Base-by-base conservation (phyloP, 2,113 vertebrate species). In the Lophius piscatorius region DNA sequence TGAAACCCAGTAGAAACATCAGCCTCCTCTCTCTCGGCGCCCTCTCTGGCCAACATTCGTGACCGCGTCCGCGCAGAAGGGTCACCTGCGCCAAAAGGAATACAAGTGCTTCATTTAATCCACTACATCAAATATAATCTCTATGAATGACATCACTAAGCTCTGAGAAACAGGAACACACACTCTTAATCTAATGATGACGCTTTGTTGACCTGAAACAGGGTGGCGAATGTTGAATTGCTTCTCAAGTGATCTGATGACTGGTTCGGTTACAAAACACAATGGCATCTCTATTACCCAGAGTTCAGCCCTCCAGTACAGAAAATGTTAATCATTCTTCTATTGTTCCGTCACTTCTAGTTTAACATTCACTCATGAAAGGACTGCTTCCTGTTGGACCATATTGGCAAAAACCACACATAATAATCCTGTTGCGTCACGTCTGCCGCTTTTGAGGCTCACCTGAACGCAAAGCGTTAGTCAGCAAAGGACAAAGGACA, bases 21-120 rank as follows among this genome's bases (percentile, higher is more conserved):
- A 98, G 92, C 63, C 75, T 88, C 80, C 88, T 94, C 91, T 98
- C 95, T 0, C 69, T 2, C 0, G 31, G 85, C 0, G 92, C 94
- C 84, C 90, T 81, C 9, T 88, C 70, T 0, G 87, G 68, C 95
- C 96, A 98, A 79, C 94, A 97, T 3, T 74, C 52, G 2, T 56
- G 67, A 12, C 87, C 26, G 0, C 73, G 76, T 49, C 88, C 70
- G 0, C 60, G 78, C 36, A 90, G 89, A 58, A 97, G 84, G 9
- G 88, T 93, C 76, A 98, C 94, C 97, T 99, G 88, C 16, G 6
- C 16, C 26, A 26, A 77, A 20, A 50, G 4, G 5, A 11, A 17
- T 26, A 17, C 29, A 35, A 44, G 2, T 6, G 1, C 4, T 4
- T 49, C 3, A 54, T 22, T 58, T 9, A 28, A 40, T 17, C 12